Evolutionary conservation across 2,113 vertebrate genomes (phyloP).

Genomic region (Recurvirostra avosetta): DNA sequence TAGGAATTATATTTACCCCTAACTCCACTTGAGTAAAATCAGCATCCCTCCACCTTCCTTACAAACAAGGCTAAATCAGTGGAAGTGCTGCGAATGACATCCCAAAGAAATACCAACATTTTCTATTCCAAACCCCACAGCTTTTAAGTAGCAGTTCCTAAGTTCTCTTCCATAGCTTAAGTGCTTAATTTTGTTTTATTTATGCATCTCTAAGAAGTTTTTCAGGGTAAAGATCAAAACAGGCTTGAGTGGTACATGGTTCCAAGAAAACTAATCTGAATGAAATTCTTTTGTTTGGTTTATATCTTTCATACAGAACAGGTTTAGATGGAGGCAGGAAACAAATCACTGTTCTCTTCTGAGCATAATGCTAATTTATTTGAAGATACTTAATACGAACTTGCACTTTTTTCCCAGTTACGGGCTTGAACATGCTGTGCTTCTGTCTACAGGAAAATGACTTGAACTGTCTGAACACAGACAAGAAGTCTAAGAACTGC

Average conservation of each 20-base stretch:
- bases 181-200: not conserved
- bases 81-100: not conserved
- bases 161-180: not conserved
- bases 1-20: not conserved
- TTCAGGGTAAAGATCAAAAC: not conserved
- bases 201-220: not conserved
- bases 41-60: not conserved
- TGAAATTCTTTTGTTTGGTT: not conserved
- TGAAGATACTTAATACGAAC: not conserved
- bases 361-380: not conserved
- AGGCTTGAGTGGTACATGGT: not conserved
- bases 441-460: not conserved
- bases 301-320: not conserved
- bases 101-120: not conserved
- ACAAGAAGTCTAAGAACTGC: not conserved
- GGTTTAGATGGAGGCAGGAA: not conserved
- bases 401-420: not conserved
- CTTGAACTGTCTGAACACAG: not conserved
- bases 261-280: not conserved
- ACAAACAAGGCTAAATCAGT: not conserved
- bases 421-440: not conserved
- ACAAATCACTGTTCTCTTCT: not conserved
- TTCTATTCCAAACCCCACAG: not conserved
- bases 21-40: not conserved
- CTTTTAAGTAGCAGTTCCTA: not conserved